A percentile compares a stretch with the other conserved stretches of the same genome.
These are phyloP conservation scores for Plagodis pulveraria DNA, from an alignment of 2,888 invertebrate species.

Conservation along the genomic window DNA sequence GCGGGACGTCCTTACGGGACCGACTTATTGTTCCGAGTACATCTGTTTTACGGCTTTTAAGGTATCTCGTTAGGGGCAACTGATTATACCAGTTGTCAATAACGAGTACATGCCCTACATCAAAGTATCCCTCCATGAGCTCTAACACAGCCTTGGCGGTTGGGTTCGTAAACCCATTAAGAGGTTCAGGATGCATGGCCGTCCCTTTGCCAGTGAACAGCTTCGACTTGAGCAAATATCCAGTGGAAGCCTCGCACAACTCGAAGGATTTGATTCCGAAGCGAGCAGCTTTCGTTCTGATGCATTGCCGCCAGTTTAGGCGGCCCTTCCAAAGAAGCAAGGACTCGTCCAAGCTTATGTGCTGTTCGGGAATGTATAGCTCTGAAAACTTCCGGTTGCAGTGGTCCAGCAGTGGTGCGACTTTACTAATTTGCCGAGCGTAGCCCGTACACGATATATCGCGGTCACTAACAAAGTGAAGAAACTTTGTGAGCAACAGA, in stretches of 20 bases:
- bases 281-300: background rate
- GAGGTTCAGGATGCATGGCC: too few species aligned
- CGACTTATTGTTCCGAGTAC: background rate
- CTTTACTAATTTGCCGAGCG: background rate
- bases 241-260: background rate
- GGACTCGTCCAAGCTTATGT: conserved; percentile 6
- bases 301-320: conserved; percentile 2
- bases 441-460: background rate
- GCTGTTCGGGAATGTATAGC: background rate
- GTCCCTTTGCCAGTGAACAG: conserved; percentile 1
- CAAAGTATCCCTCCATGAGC: conserved; percentile 2
- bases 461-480: background rate
- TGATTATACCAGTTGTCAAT: background rate
- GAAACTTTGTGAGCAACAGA: background rate
- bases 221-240: background rate
- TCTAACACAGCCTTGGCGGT: background rate
- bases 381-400: conserved; percentile 1
- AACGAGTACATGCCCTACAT: background rate
- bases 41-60: background rate
- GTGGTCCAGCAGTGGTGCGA: background rate
- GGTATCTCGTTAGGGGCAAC: background rate
- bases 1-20: background rate
- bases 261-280: conserved; percentile 8
- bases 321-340: conserved; percentile 7
- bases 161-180: background rate